Evolutionary conservation across 2,888 invertebrate species (phyloP).

Genomic region (Toxonevra muliebris): DNA sequence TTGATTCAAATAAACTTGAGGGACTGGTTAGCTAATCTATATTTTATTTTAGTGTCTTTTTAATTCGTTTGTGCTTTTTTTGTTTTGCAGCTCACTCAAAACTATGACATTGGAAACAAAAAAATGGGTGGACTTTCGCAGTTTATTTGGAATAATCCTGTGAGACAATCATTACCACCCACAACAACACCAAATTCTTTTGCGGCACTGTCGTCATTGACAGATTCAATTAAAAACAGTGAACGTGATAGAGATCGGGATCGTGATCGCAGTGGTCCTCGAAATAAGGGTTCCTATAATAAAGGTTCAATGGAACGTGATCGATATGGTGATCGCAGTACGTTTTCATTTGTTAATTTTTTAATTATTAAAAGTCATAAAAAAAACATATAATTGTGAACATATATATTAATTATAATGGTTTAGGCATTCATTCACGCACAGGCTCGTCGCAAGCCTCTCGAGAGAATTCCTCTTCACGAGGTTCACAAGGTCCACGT

Average conservation of each 20-base stretch:
- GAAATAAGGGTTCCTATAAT: slow-evolving; percentile 60
- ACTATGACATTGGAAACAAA: slow-evolving; percentile 54
- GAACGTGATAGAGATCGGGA: slow-evolving; percentile 41
- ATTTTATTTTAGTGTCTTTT: slow-evolving; percentile 20
- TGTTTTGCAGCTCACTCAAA: slow-evolving; percentile 35
- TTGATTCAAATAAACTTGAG: slow-evolving; percentile 59
- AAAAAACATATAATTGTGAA: background rate
- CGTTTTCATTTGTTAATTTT: background rate
- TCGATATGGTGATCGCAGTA: slow-evolving; percentile 54
- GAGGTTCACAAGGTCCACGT: slow-evolving; percentile 51
- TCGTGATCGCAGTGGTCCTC: slow-evolving; percentile 55
- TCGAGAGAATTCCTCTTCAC: slow-evolving; percentile 63
- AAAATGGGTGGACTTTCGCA: slow-evolving; percentile 60
- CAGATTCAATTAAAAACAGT: slow-evolving; percentile 51
- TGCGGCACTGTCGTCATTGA: slow-evolving; percentile 55
- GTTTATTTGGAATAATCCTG: slow-evolving; percentile 53
- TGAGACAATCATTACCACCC: slow-evolving; percentile 46
- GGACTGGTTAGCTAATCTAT: slow-evolving; percentile 51
- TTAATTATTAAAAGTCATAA: slow-evolving; percentile 32
- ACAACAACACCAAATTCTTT: slow-evolving; percentile 59
- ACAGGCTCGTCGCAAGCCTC: slow-evolving; percentile 71
- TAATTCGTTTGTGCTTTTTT: slow-evolving; percentile 32
- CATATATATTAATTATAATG: too few species aligned
- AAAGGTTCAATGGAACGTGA: slow-evolving; percentile 63
- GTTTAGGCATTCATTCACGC: slow-evolving; percentile 66